Conservation (phyloP, 2,113 vertebrate genomes). For the Gobiocypris rarus region DNA sequence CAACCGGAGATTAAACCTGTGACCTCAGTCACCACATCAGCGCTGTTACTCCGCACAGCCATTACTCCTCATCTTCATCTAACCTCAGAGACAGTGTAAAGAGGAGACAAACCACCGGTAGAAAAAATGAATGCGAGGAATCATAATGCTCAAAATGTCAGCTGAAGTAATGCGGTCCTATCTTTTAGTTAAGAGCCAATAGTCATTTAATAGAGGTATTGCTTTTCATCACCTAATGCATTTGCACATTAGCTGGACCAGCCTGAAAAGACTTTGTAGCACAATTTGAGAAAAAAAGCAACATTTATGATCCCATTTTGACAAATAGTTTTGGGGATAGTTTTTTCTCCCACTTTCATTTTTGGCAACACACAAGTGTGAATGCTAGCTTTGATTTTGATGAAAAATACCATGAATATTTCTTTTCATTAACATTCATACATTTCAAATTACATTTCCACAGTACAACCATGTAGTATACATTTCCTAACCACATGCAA, state of each 20-base stretch:
- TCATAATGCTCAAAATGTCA: conserved; percentile 9
- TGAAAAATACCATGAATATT: background rate
- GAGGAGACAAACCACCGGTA: background rate
- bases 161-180: background rate
- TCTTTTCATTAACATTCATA: background rate
- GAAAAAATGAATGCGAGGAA: background rate
- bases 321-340: background rate
- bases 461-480: background rate
- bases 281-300: background rate
- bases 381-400: background rate
- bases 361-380: background rate
- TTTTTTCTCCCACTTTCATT: background rate
- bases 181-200: background rate
- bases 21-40: conserved; percentile 28
- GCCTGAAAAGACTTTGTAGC: background rate
- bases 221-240: background rate
- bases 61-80: conserved; percentile 15
- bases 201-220: background rate
- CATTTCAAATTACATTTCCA: background rate
- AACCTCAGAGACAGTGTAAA: conserved; percentile 20
- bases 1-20: conserved; percentile 26
- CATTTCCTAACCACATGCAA: background rate
- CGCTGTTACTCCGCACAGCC: background rate
- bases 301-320: background rate
- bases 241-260: background rate